Percentiles rank a stretch among this genome's conserved stretches.
These are phyloP conservation scores for Drosophila jambulina DNA, from an alignment of 1,140 invertebrate species.

Conservation along the genomic window DNA sequence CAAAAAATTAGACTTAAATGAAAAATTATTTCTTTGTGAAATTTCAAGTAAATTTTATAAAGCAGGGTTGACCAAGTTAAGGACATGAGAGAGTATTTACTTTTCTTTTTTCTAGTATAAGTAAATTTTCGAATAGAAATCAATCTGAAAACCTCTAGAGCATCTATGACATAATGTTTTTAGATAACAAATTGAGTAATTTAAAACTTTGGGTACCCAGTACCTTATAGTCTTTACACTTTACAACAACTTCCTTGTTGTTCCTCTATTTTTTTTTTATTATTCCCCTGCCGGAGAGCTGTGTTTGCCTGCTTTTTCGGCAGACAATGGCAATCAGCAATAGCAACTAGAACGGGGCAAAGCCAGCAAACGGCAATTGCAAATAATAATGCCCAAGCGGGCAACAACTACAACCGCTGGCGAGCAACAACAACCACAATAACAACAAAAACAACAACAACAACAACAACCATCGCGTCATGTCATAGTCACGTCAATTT, in stretches of 20 bases:
- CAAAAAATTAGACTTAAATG: too few species aligned
- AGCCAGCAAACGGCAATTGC: conserved; percentile 75
- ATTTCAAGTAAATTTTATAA: too few species aligned
- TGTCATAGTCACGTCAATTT: conserved; percentile 83
- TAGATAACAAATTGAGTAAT: too few species aligned
- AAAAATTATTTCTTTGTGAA: too few species aligned
- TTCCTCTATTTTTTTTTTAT: conserved; percentile 45
- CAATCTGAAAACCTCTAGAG: too few species aligned
- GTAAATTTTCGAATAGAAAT: too few species aligned
- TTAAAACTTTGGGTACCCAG: not conserved
- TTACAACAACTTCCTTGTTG: conserved; percentile 2
- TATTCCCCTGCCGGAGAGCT: conserved; percentile 19
- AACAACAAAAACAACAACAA: conserved; percentile 21
- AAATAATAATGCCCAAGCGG: conserved; percentile 81
- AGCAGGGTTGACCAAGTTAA: too few species aligned
- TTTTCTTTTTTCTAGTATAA: too few species aligned
- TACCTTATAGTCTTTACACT: not conserved
- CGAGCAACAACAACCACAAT: conserved; percentile 12
- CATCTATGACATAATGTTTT: not conserved
- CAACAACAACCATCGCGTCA: conserved; percentile 63
- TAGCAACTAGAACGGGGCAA: conserved; percentile 79
- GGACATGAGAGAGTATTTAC: too few species aligned
- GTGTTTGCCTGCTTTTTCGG: conserved; percentile 73
- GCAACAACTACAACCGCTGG: conserved; percentile 49
- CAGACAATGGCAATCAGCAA: conserved; percentile 83